A percentile compares a stretch with the other conserved stretches of the same genome.
phyloP scores from a whole-genome alignment of 1,140 invertebrate genomes.

The Cephus cinctus region DNA sequence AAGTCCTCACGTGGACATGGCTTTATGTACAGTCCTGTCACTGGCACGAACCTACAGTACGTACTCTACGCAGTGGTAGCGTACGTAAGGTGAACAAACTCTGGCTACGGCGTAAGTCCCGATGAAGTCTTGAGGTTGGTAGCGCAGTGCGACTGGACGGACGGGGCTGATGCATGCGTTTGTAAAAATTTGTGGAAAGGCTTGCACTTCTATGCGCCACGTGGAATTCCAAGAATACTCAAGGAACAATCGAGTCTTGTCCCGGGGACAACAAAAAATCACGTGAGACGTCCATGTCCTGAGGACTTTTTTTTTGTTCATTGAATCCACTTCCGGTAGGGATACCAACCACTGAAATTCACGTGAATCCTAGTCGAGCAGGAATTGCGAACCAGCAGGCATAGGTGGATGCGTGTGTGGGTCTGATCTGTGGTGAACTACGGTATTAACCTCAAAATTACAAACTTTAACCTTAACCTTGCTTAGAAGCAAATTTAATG shows the following conservation, averaged over 20 bases:
- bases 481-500: no score
- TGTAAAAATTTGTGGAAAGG: background rate
- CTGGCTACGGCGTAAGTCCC: background rate
- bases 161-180: background rate
- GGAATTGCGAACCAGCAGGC: background rate
- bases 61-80: background rate
- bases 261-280: background rate
- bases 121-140: background rate
- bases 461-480: no score
- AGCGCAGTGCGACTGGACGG: background rate
- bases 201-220: background rate
- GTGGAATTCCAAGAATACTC: background rate
- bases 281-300: background rate
- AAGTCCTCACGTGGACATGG: background rate
- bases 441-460: no score
- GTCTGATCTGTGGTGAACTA: no score
- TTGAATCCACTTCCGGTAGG: no score
- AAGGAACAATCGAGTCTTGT: background rate
- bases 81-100: slow-evolving; percentile 3
- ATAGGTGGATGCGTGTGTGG: background rate
- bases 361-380: background rate
- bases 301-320: no score
- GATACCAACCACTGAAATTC: no score
- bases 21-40: slow-evolving; percentile 2
- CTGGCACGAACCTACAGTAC: background rate